These are phyloP conservation scores for Bombus waltoni DNA, from an alignment of 1,140 invertebrate species.

Conservation along the genomic window DNA sequence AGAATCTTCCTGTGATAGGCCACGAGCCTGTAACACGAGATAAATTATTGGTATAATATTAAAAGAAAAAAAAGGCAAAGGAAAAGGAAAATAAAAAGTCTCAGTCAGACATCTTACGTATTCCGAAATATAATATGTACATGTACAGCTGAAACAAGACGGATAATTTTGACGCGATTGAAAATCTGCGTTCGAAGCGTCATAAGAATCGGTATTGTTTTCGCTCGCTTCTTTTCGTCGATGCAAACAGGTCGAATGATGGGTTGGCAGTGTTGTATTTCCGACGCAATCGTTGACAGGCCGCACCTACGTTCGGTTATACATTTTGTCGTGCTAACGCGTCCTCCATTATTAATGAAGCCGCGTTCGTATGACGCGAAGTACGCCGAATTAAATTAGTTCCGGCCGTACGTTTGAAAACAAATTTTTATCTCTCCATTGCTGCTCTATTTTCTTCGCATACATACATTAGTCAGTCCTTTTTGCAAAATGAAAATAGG, in stretches of 20 bases:
- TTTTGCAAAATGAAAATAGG: neutral
- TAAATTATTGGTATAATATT: too few relatives aligned
- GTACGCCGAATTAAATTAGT: constrained; percentile 10
- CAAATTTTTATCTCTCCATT: neutral
- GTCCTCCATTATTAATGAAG: constrained; percentile 8
- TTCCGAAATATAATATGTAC: too few relatives aligned
- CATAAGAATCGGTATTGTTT: neutral
- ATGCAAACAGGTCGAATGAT: constrained; percentile 6
- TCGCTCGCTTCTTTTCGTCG: too few relatives aligned
- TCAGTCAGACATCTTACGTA: too few relatives aligned
- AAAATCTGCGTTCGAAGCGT: neutral
- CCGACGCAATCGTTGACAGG: neutral
- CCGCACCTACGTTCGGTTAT: constrained; percentile 29
- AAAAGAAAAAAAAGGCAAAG: too few relatives aligned
- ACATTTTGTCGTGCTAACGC: constrained; percentile 13
- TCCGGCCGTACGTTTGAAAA: neutral
- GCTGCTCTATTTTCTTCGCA: neutral
- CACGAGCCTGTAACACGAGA: too few relatives aligned
- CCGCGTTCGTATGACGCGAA: neutral
- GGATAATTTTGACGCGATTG: neutral
- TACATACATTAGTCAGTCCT: too few relatives aligned
- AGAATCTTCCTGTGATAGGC: too few relatives aligned
- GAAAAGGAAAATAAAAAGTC: too few relatives aligned
- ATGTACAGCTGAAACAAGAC: neutral
- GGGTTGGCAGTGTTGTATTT: constrained; percentile 3